A percentile compares a stretch with the other conserved stretches of the same genome.
phyloP scores from a whole-genome alignment of 2,113 vertebrate species.

The Takifugu flavidus region DNA sequence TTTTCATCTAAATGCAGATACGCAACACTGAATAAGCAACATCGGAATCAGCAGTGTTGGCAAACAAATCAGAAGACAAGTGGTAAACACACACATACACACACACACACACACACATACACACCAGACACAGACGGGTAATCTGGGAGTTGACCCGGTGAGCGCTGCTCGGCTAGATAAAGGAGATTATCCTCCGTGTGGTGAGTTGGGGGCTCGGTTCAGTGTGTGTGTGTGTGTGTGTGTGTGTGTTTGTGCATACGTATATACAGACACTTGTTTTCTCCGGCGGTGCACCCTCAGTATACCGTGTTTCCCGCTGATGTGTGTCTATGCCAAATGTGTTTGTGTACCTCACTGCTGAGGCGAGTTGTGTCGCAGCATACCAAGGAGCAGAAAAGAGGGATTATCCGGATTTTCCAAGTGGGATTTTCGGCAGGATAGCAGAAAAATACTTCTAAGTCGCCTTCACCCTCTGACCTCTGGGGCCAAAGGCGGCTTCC shows the following conservation, averaged over 20 bases:
- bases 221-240: constrained; percentile 6
- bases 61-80: constrained; percentile 29
- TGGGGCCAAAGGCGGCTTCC: not conserved
- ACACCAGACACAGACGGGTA: constrained; percentile 23
- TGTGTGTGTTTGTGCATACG: constrained; percentile 5
- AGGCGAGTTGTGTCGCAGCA: constrained; percentile 19
- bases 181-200: constrained; percentile 62
- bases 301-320: constrained; percentile 13
- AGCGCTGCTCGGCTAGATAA: constrained; percentile 53
- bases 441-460: constrained; percentile 42
- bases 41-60: constrained; percentile 21
- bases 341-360: constrained; percentile 5
- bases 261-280: not conserved
- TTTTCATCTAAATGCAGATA: constrained; percentile 16
- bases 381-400: constrained; percentile 34
- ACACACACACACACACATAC: constrained; percentile 15
- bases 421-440: constrained; percentile 44
- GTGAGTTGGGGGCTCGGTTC: constrained; percentile 13
- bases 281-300: not conserved
- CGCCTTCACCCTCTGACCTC: constrained; percentile 41
- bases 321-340: constrained; percentile 3
- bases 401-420: constrained; percentile 62
- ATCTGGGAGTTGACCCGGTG: constrained; percentile 57
- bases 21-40: constrained; percentile 12
- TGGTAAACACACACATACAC: constrained; percentile 19